Evolutionary conservation across 2,113 vertebrate genomes (phyloP).

Genomic region (Nestor notabilis): DNA sequence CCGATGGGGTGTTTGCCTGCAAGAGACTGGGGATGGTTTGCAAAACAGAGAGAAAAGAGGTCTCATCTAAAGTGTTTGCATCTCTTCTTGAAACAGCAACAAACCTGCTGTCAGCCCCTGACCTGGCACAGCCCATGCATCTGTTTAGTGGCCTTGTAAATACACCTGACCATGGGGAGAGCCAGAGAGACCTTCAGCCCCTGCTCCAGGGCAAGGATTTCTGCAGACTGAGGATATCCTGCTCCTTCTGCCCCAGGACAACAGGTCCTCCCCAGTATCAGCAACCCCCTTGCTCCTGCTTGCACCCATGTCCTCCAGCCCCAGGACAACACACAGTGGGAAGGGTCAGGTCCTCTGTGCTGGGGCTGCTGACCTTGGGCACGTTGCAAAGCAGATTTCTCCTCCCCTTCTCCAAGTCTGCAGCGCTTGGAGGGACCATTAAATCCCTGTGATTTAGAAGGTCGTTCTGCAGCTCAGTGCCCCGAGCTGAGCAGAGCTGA

Average conservation of each 20-base stretch:
- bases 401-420: background rate
- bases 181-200: background rate
- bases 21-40: background rate
- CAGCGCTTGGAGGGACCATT: background rate
- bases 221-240: background rate
- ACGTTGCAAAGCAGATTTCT: constrained; percentile 12
- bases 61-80: background rate
- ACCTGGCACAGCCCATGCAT: background rate
- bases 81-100: constrained; percentile 25
- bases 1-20: background rate
- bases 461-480: background rate
- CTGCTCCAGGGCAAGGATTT: background rate
- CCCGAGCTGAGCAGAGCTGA: background rate
- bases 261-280: background rate
- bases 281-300: background rate
- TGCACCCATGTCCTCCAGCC: background rate
- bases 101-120: background rate
- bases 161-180: background rate
- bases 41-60: background rate
- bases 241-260: background rate
- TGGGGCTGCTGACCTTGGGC: constrained; percentile 5
- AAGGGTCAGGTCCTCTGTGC: background rate
- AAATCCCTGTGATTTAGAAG: background rate
- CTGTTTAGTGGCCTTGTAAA: constrained; percentile 2
- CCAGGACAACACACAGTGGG: background rate